phyloP scores from a whole-genome alignment of 1,140 invertebrate species.

The Pogonomyrmex californicus region DNA sequence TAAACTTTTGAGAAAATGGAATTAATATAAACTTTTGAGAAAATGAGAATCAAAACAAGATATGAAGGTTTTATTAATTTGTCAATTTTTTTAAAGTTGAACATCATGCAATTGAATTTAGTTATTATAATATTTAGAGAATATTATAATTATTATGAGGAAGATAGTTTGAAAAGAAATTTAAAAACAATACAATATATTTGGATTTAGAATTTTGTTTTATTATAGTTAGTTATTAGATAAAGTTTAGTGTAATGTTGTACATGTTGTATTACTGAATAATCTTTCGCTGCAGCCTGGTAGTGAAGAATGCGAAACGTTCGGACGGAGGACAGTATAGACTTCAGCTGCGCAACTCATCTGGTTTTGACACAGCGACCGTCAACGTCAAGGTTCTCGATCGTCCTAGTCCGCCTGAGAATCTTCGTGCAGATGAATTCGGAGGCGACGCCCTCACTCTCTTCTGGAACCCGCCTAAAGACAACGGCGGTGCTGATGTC shows the following conservation, averaged over 20 bases:
- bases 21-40: slow-evolving; percentile 9
- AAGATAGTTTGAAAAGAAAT: neutral
- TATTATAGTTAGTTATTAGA: neutral
- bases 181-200: neutral
- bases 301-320: slow-evolving; percentile 96
- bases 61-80: neutral
- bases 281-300: slow-evolving; percentile 88
- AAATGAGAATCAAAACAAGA: neutral
- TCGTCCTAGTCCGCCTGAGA: slow-evolving; percentile 94
- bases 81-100: neutral
- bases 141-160: neutral
- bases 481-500: slow-evolving; percentile 97
- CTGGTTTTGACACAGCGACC: slow-evolving; percentile 97
- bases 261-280: neutral
- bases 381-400: slow-evolving; percentile 98
- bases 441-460: slow-evolving; percentile 97
- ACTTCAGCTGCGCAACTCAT: slow-evolving; percentile 97
- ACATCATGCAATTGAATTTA: neutral
- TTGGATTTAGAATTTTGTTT: neutral
- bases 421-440: slow-evolving; percentile 96
- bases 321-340: slow-evolving; percentile 97
- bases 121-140: neutral
- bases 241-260: neutral
- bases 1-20: neutral
- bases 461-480: slow-evolving; percentile 98